Conservation (phyloP, 2,113 vertebrate genomes). For the Puffinus mauretanicus region DNA sequence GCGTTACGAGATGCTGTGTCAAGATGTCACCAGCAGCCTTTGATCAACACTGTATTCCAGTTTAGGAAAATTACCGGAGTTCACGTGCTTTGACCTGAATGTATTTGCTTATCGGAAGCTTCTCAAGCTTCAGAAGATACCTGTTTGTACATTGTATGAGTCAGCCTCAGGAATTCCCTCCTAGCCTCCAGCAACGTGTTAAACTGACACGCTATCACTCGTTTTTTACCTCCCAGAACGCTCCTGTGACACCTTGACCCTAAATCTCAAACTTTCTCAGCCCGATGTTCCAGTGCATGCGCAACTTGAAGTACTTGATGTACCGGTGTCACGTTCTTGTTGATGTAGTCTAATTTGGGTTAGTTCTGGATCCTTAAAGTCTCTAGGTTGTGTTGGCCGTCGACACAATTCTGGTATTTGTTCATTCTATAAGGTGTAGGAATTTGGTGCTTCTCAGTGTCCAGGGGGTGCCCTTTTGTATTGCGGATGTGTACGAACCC, state of each 20-base stretch:
- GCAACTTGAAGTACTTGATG: not conserved
- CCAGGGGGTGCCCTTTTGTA: not conserved
- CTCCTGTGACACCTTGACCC: not conserved
- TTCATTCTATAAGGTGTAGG: not conserved
- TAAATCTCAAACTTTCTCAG: not conserved
- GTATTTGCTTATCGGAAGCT: not conserved
- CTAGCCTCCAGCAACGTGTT: not conserved
- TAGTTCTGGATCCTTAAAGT: not conserved
- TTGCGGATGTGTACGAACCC: not conserved
- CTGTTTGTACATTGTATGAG: not conserved
- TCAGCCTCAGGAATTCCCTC: conserved; percentile 23
- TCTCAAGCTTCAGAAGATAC: not conserved
- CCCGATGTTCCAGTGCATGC: not conserved
- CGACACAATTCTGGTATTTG: not conserved
- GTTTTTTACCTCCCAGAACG: not conserved
- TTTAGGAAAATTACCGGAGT: not conserved
- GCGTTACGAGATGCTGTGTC: not conserved
- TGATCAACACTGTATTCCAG: not conserved
- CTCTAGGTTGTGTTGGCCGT: not conserved
- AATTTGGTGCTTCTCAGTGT: not conserved
- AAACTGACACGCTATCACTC: not conserved
- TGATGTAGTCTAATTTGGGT: not conserved
- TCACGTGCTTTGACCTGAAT: not conserved
- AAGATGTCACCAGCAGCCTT: not conserved
- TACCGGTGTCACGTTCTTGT: not conserved